Conservation (phyloP, 2,113 vertebrate species). For the Pseudorasbora parva region DNA sequence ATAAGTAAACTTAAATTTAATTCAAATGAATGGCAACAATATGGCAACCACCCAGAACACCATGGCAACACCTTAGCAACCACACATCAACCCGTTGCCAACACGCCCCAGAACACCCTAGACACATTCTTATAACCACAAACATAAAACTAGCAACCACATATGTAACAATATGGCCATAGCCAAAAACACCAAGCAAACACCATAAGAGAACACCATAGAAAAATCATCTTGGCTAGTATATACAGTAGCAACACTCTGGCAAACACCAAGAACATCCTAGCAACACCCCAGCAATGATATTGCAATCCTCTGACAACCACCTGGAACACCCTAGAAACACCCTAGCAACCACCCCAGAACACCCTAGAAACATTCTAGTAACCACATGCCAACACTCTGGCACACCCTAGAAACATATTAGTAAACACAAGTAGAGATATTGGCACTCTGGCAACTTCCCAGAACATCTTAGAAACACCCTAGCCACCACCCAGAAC, state of each 20-base stretch:
- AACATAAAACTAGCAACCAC: neutral
- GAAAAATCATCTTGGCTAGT: too few relatives aligned
- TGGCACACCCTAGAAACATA: neutral
- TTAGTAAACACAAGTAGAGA: neutral
- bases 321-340: too few relatives aligned
- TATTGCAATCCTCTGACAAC: neutral
- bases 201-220: too few relatives aligned
- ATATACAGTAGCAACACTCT: too few relatives aligned
- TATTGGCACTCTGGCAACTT: neutral
- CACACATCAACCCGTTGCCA: neutral
- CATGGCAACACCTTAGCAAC: too few relatives aligned
- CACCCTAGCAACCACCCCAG: too few relatives aligned
- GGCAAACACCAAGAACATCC: neutral
- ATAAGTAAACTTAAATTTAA: too few relatives aligned
- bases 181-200: too few relatives aligned
- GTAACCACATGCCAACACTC: neutral
- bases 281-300: too few relatives aligned
- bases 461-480: neutral
- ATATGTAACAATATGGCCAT: neutral
- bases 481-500: neutral
- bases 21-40: neutral
- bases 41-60: neutral
- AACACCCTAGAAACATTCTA: too few relatives aligned
- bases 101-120: neutral
- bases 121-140: neutral